Base-by-base conservation (phyloP, 2,797 vertebrate genomes). In the Botia kubotai region DNA sequence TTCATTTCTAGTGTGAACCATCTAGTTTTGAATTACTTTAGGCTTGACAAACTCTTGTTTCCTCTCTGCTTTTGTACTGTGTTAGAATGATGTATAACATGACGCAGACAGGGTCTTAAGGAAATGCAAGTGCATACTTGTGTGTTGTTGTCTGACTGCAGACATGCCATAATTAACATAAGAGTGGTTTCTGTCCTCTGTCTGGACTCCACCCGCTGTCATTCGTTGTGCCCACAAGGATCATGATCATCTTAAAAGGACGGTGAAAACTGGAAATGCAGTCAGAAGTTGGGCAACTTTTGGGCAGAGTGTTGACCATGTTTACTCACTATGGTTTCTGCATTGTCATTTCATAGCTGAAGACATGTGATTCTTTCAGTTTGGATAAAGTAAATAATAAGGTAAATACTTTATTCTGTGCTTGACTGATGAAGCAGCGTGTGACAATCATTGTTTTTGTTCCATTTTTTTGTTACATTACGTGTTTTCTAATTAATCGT, bases 51-150 rank as follows among this genome's bases (percentile, higher is more conserved):
- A 76, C 2, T 39, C 43, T 43, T 2, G 7, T 43, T 10, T 57
- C 26, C 46, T 13, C 33, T 36, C 23, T 21, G 33, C 48, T 66
- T 46, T 6, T 21, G 69, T 53, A 53, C 70, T 58, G 4, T 39
- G 36, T 88, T 88, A 90, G 86, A 88, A 87, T 88, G 89, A 89
- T 89, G 87, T 87, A 39, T 1, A 91, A 87, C 92, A 23, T 94
- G 90, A 89, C 88, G 88, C 87, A 89, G 90, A 79, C 87, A 83
- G 84, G 91, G 90, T 89, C 91, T 91, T 91, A 81, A 86, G 87
- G 90, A 92, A 89, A 91, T 90, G 90, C 94, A 26, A 92, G 94
- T 94, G 91, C 82, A 81, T 92, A 91, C 94, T 92, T 46, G 93
- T 39, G 73, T 79, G 87, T 43, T 90, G 91, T 92, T 92, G 90